These are phyloP conservation scores for Troides oblongomaculatus DNA, from an alignment of 2,888 invertebrate genomes.

Conservation along the genomic window DNA sequence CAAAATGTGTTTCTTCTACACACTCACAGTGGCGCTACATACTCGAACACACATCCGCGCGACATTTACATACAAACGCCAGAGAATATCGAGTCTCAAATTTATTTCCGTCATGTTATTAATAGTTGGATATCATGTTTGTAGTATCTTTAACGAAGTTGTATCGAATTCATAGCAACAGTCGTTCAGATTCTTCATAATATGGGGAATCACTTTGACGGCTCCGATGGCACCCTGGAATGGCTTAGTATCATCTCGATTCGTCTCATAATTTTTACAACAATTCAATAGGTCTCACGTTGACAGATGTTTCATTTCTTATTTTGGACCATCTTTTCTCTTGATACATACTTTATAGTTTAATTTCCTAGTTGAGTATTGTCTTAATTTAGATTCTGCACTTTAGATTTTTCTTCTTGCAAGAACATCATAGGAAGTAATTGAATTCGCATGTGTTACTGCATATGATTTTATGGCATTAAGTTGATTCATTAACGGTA, in stretches of 20 bases:
- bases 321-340: slow-evolving; percentile 67
- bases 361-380: slow-evolving; percentile 56
- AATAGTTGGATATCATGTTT: slow-evolving; percentile 51
- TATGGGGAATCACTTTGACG: slow-evolving; percentile 65
- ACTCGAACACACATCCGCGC: background rate
- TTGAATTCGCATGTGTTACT: slow-evolving; percentile 57
- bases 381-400: slow-evolving; percentile 72
- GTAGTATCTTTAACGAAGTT: slow-evolving; percentile 53
- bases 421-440: slow-evolving; percentile 57
- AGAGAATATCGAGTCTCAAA: slow-evolving; percentile 30
- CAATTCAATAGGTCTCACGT: slow-evolving; percentile 61
- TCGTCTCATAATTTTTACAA: slow-evolving; percentile 64
- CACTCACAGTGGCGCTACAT: slow-evolving; percentile 2
- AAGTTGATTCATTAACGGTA: slow-evolving; percentile 41
- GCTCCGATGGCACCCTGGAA: slow-evolving; percentile 76
- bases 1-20: background rate
- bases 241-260: slow-evolving; percentile 75
- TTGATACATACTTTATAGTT: slow-evolving; percentile 63
- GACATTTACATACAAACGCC: slow-evolving; percentile 28
- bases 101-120: slow-evolving; percentile 49
- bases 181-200: slow-evolving; percentile 49
- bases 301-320: slow-evolving; percentile 62
- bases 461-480: slow-evolving; percentile 35
- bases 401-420: slow-evolving; percentile 69
- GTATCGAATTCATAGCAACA: slow-evolving; percentile 63